Conservation (phyloP, 2,888 invertebrate species). For the Leucoma salicis region DNA sequence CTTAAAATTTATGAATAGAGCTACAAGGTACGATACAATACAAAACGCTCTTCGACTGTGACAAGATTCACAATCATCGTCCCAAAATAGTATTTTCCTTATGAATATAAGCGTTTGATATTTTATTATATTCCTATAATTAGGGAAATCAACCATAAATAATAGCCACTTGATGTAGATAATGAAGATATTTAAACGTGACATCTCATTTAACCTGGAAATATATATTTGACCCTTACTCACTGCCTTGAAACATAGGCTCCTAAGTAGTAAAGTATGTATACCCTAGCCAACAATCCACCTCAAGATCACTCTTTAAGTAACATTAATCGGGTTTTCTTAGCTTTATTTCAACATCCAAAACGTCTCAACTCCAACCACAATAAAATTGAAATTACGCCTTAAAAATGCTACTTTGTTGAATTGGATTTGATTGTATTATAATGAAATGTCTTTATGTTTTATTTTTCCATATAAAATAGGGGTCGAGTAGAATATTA, state of each 20-base stretch:
- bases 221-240: conserved; percentile 50
- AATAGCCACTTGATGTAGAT: conserved; percentile 11
- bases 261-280: conserved; percentile 78
- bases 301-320: conserved; percentile 71
- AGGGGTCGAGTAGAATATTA: too few species aligned
- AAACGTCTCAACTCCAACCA: conserved; percentile 23
- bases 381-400: not conserved
- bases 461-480: too few species aligned
- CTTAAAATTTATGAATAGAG: too few species aligned
- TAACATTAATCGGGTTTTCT: conserved; percentile 74
- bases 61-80: too few species aligned
- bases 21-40: too few species aligned
- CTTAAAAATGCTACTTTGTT: conserved; percentile 8
- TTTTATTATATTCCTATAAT: too few species aligned
- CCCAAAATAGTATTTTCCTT: too few species aligned
- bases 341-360: conserved; percentile 31
- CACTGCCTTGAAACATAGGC: conserved; percentile 57
- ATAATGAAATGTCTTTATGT: too few species aligned
- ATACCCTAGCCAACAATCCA: conserved; percentile 62
- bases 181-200: conserved; percentile 18
- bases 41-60: too few species aligned
- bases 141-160: too few species aligned
- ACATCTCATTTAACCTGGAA: conserved; percentile 34
- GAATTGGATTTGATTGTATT: too few species aligned
- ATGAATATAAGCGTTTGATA: too few species aligned